These are phyloP conservation scores for Zaprionus kolodkinae DNA, from an alignment of 1,140 invertebrate genomes.

Conservation along the genomic window DNA sequence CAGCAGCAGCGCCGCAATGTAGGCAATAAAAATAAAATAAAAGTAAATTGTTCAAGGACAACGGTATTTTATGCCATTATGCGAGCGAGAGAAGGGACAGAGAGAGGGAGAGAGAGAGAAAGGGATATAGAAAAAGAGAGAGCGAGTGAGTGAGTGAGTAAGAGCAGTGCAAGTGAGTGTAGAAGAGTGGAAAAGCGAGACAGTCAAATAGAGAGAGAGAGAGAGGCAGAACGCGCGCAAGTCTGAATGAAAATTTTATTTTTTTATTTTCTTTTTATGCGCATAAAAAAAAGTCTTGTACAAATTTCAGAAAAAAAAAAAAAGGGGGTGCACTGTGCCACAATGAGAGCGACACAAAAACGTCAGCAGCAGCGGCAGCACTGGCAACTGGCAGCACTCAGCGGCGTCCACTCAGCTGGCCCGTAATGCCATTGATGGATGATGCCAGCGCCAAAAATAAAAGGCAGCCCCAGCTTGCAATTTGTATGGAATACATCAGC, in stretches of 20 bases:
- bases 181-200: not conserved
- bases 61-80: constrained; percentile 81
- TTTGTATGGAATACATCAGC: constrained; percentile 82
- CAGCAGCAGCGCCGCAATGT: constrained; percentile 49
- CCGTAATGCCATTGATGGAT: constrained; percentile 81
- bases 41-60: constrained; percentile 83
- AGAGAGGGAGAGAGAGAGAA: not conserved
- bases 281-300: constrained; percentile 41
- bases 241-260: constrained; percentile 31
- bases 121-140: not conserved
- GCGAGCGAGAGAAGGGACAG: constrained; percentile 47
- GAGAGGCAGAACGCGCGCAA: constrained; percentile 5
- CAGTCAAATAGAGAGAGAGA: not conserved
- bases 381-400: not conserved
- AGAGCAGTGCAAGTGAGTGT: no score
- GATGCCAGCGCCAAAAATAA: constrained; percentile 72
- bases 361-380: constrained; percentile 50
- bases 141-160: not conserved
- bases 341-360: constrained; percentile 68
- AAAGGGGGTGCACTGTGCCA: constrained; percentile 34
- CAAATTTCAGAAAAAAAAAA: constrained; percentile 44
- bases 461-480: constrained; percentile 79
- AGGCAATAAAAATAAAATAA: constrained; percentile 83
- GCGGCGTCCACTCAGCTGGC: constrained; percentile 50
- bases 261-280: constrained; percentile 46